Evolutionary conservation across 2,113 vertebrate genomes (phyloP), one percentile per base, ranked within the genome.

Genomic region (Silurus meridionalis): DNA sequence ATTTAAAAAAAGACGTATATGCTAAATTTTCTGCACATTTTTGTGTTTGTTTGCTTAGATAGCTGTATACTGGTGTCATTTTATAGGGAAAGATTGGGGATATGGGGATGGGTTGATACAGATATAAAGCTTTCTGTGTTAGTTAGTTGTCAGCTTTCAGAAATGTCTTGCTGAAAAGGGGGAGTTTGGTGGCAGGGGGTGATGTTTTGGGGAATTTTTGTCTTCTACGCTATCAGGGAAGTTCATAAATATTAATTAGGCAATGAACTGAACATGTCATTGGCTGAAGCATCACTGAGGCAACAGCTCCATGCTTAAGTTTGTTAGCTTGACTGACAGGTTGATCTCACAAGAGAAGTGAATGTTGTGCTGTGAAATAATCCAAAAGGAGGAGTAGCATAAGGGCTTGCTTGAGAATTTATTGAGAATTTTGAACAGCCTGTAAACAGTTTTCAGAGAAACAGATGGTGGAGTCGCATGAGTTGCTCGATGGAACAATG

Each of bases 111-210:
- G 37, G 67, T 11, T 6, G 55, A 85, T 82, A 79, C n/a, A 21
- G 48, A 85, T 79, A 86, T 83, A 15, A 23, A 69, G 55, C 60
- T 83, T 84, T 83, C 37, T 82, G 46, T 25, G 11, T 25, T 78
- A 28, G 13, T 6, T 14, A 57, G 15, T 77, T 77, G 48, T 8
- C 23, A 55, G 10, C n/a, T 25, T 55, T 75, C 19, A 19, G 21
- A 52, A 75, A 52, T 50, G 48, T 7, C 17, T 50, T 46, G 48
- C 9, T 75, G 72, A 52, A 74, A 37, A 9, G 14, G 15, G 28
- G 28, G 15, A 2, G 13, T 69, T 37, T 46, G 37, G 14, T 71
- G 69, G 17, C 9, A 9, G 71, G 15, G 46, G 4, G 46, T 23
- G 19, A 23, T 74, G 46, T 74, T 74, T 74, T 50, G 46, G 71